phyloP scores from a whole-genome alignment of 2,888 invertebrate species.

The Cyclophora albipunctata region DNA sequence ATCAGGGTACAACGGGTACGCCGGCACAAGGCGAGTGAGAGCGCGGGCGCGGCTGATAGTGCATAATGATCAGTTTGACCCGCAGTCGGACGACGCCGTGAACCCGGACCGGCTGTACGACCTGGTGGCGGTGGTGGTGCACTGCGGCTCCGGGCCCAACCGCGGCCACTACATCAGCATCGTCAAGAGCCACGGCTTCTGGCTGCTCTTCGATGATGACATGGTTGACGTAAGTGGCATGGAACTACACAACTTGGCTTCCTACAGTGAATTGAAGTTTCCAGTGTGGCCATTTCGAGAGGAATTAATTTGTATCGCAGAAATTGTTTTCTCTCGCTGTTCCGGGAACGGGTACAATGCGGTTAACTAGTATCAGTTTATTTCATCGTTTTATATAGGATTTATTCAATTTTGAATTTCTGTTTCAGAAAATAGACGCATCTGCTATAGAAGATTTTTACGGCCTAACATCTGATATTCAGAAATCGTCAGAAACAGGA shows the following conservation, averaged over 20 bases:
- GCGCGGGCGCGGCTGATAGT: too few relatives aligned
- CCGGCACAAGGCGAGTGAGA: too few relatives aligned
- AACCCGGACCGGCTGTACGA: slow-evolving; percentile 99
- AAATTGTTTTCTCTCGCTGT: too few relatives aligned
- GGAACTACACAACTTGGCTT: too few relatives aligned
- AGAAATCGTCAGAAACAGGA: slow-evolving; percentile 99
- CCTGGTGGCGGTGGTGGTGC: slow-evolving; percentile 98
- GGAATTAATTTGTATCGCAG: too few relatives aligned
- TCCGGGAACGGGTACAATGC: too few relatives aligned
- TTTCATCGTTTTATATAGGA: too few relatives aligned
- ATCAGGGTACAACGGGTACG: too few relatives aligned
- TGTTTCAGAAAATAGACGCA: slow-evolving; percentile 96
- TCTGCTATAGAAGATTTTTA: slow-evolving; percentile 99
- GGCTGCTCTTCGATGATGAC: slow-evolving; percentile 99
- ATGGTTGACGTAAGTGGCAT: slow-evolving; percentile 94
- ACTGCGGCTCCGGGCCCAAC: slow-evolving; percentile 99
- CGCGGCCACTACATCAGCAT: slow-evolving; percentile 99
- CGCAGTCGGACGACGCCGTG: slow-evolving; percentile 96
- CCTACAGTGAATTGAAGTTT: too few relatives aligned
- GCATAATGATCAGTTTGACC: not conserved
- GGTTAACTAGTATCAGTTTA: too few relatives aligned
- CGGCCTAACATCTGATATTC: slow-evolving; percentile 98
- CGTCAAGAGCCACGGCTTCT: slow-evolving; percentile 99
- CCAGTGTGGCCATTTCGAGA: too few relatives aligned
- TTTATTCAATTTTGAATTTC: slow-evolving; percentile 1